Conservation (phyloP, 2,888 invertebrate genomes). For the Tenthredo mesomela region DNA sequence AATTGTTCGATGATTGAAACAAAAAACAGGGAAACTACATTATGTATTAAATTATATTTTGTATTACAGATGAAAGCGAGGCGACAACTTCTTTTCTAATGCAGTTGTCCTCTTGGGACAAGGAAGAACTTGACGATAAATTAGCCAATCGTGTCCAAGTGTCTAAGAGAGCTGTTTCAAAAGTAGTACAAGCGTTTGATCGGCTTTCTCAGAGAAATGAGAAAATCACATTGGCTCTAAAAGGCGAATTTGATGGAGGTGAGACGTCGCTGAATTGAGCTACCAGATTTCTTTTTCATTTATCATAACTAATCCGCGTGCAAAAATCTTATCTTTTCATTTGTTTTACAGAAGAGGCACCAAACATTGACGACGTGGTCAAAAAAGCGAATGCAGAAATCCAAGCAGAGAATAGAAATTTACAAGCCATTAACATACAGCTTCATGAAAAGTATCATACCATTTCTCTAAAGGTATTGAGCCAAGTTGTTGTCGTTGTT, state of each 20-base stretch:
- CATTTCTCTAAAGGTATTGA: conserved; percentile 88
- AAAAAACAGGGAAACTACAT: background rate
- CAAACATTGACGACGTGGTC: conserved; percentile 89
- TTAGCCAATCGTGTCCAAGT: conserved; percentile 97
- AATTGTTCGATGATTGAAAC: background rate
- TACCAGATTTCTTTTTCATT: background rate
- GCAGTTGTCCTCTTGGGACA: conserved; percentile 98
- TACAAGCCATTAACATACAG: conserved; percentile 94
- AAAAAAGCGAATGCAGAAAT: conserved; percentile 92
- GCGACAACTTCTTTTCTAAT: conserved; percentile 97
- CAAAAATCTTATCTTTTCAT: conserved; percentile 2
- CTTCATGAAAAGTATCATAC: conserved; percentile 96
- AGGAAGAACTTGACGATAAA: conserved; percentile 97
- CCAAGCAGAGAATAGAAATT: conserved; percentile 93
- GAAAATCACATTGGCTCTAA: conserved; percentile 93
- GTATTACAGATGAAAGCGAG: conserved; percentile 92
- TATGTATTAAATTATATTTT: conserved; percentile 52
- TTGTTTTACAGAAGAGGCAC: conserved; percentile 81
- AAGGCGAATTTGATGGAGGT: conserved; percentile 89
- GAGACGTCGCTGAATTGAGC: conserved; percentile 64
- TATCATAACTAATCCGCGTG: conserved; percentile 4
- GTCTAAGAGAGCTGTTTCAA: conserved; percentile 97
- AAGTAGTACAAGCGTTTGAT: conserved; percentile 98
- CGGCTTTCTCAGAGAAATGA: conserved; percentile 97
- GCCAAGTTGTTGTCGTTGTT: conserved; percentile 37